Percentiles rank a stretch among this genome's conserved stretches.
Evolutionary conservation across 2,888 invertebrate genomes (phyloP).

Genomic region (Hypolimnas misippus): DNA sequence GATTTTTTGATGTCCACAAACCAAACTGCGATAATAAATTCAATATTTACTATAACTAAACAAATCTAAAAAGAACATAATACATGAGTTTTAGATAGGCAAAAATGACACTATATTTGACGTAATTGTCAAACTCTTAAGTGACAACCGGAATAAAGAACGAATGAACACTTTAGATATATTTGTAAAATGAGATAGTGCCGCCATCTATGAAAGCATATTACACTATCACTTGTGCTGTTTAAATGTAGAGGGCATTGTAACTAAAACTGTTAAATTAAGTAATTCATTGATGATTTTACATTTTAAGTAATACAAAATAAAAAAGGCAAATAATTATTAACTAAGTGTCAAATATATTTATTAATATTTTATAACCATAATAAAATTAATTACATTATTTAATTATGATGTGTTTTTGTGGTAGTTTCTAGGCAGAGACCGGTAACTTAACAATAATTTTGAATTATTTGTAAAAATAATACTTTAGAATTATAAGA

Average conservation of each 20-base stretch:
- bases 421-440: too few relatives aligned
- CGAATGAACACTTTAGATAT: conserved; percentile 11
- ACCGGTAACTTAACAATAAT: too few relatives aligned
- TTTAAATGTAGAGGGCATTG: conserved; percentile 13
- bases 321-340: too few relatives aligned
- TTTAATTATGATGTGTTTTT: too few relatives aligned
- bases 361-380: too few relatives aligned
- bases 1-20: conserved; percentile 18
- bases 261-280: background rate
- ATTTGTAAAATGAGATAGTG: background rate
- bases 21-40: conserved; percentile 15
- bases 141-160: conserved; percentile 23
- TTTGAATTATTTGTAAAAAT: too few relatives aligned
- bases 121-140: conserved; percentile 16
- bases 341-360: too few relatives aligned
- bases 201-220: background rate
- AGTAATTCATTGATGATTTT: too few relatives aligned
- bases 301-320: too few relatives aligned
- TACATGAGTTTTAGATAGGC: conserved; percentile 13
- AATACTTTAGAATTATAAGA: too few relatives aligned
- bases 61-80: background rate
- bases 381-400: too few relatives aligned
- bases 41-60: conserved; percentile 23
- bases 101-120: conserved; percentile 23
- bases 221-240: background rate